A percentile compares a stretch with the other conserved stretches of the same genome.
phyloP scores from a whole-genome alignment of 2,113 vertebrate genomes.

The Pygoscelis adeliae region DNA sequence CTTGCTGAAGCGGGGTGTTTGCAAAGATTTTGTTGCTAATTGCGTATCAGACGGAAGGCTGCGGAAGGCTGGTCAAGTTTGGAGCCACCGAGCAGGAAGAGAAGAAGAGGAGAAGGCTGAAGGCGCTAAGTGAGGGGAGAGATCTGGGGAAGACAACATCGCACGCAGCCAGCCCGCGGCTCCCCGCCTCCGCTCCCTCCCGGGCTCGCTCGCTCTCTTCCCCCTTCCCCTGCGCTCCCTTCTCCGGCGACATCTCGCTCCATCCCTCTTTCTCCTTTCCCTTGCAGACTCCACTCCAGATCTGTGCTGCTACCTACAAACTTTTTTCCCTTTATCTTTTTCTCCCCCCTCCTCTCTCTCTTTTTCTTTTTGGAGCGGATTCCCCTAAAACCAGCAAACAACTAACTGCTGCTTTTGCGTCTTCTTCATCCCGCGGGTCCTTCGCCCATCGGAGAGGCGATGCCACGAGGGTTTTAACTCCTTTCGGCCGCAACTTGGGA shows the following conservation, averaged over 20 bases:
- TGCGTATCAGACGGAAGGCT: constrained; percentile 72
- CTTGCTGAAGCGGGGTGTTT: constrained; percentile 71
- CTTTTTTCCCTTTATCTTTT: constrained; percentile 56
- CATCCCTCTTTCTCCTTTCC: constrained; percentile 25
- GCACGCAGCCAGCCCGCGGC: constrained; percentile 69
- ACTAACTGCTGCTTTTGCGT: constrained; percentile 53
- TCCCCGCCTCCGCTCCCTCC: constrained; percentile 63
- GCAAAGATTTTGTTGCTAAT: constrained; percentile 75
- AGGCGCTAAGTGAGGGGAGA: constrained; percentile 76
- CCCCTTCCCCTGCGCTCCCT: neutral
- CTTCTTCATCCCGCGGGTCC: constrained; percentile 46
- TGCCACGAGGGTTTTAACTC: constrained; percentile 71
- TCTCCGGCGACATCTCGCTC: neutral
- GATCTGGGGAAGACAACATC: constrained; percentile 78
- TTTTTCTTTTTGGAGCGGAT: constrained; percentile 7
- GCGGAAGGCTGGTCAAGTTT: constrained; percentile 79
- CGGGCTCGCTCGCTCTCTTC: constrained; percentile 50
- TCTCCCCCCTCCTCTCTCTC: neutral
- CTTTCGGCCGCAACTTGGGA: constrained; percentile 55
- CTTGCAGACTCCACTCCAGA: constrained; percentile 48
- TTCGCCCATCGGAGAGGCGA: constrained; percentile 46
- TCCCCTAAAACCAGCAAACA: constrained; percentile 40
- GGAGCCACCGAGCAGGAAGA: constrained; percentile 75
- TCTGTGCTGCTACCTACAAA: constrained; percentile 68
- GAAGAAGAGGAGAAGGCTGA: constrained; percentile 77